phyloP scores from a whole-genome alignment of 2,113 vertebrate species.

The Alethe diademata region DNA sequence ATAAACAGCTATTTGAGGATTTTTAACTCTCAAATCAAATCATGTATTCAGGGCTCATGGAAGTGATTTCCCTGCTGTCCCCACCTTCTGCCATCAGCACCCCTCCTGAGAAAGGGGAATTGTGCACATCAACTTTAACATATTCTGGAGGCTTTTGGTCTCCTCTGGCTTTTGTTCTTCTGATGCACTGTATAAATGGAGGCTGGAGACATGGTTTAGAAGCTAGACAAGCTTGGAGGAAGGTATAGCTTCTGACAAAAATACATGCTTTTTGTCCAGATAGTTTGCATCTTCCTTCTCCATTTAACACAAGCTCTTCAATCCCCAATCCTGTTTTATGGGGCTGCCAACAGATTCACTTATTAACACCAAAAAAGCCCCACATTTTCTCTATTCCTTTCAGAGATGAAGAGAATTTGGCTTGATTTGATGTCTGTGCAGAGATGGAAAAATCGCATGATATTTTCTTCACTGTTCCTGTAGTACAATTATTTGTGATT shows the following conservation, averaged over 20 bases:
- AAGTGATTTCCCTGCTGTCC: background rate
- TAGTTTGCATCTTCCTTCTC: background rate
- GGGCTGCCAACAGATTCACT: background rate
- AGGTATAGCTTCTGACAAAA: background rate
- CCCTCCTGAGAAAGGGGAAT: background rate
- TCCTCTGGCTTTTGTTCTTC: background rate
- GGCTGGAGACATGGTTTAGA: background rate
- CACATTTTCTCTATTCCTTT: background rate
- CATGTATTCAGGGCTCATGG: background rate
- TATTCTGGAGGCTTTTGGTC: background rate
- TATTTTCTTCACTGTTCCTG: background rate
- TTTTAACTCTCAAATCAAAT: background rate
- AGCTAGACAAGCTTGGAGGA: background rate
- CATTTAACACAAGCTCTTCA: background rate
- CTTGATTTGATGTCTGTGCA: background rate
- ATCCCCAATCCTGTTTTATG: fast-evolving
- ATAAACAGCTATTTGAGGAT: background rate
- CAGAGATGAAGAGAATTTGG: background rate
- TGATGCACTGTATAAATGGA: fast-evolving
- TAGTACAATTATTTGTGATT: background rate
- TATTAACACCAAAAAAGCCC: fast-evolving
- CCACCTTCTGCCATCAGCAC: background rate
- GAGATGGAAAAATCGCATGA: background rate
- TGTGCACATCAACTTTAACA: fast-evolving
- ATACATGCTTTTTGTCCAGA: background rate